Base-by-base conservation (phyloP, 2,113 vertebrate species). In the Sander lucioperca region DNA sequence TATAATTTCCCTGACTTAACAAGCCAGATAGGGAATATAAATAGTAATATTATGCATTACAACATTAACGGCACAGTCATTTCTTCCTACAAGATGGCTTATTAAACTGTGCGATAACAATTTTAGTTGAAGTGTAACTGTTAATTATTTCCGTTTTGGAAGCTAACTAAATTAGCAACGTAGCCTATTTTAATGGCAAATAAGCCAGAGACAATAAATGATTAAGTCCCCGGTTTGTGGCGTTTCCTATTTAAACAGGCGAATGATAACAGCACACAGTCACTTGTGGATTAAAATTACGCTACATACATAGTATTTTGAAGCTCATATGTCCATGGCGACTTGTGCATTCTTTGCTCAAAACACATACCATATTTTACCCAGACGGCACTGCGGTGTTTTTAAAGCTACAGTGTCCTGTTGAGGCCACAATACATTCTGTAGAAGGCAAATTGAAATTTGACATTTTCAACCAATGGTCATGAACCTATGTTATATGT, bases 101-200 rank as follows among this genome's bases (percentile, higher is more conserved):
- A 25, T 54, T 25, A 6, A 45, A 69, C 10, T 0, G 3, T 27
- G 21, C 15, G 15, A 4, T 19, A 6, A 25, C 30, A 56, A 11
- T 50, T 67, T 30, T 64, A 48, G 67, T 67, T 68, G 0, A 39
- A 48, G 23, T 66, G 25, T 48, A 56, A 51, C 67, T 33, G 51
- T 53, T 70, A n/a, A 54, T 61, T 21, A 5, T 66, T 50, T 58
- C 45, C 66, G 80, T 72, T 27, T 25, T 5, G 11, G 8, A 57
- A 76, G 88, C 90, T 89, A 91, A 54, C 90, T 89, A 91, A 54
- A 19, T 89, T 91, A 92, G 92, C 91, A 77, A 51, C 48, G 10
- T 90, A 89, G 88, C 87, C 9, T 66, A 2, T 21, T 82, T 74
- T 51, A 25, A 74, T 11, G 23, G 21, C 73, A 71, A 15, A 33